Conservation (phyloP, 2,797 vertebrate genomes). For the Benthosema pterotum region DNA sequence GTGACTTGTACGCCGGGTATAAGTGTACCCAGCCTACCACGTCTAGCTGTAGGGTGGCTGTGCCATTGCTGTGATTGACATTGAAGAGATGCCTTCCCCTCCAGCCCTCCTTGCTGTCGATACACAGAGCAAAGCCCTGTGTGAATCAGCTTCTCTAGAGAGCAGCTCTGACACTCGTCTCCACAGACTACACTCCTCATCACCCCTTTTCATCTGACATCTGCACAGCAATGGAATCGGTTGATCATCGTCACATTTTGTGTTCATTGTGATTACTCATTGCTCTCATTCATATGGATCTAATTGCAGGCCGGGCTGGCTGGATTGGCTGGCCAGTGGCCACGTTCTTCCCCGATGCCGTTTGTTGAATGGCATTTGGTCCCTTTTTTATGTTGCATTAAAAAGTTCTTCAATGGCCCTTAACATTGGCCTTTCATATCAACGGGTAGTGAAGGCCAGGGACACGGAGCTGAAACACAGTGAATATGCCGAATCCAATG, state of each 20-base stretch:
- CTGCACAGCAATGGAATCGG: slow-evolving; percentile 14
- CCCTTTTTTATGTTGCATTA: slow-evolving; percentile 1
- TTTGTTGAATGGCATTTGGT: slow-evolving; percentile 32
- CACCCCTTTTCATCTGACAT: slow-evolving; percentile 26
- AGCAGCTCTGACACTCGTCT: slow-evolving; percentile 28
- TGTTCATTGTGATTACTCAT: neutral
- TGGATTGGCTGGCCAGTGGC: too few relatives aligned
- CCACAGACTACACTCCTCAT: slow-evolving; percentile 30
- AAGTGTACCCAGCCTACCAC: neutral
- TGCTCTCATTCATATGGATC: neutral
- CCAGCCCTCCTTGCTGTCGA: slow-evolving; percentile 43
- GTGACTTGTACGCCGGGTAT: too few relatives aligned
- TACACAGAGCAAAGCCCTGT: slow-evolving; percentile 30
- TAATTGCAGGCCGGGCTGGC: neutral
- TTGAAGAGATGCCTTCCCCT: slow-evolving; percentile 34
- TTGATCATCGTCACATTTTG: neutral
- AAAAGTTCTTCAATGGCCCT: neutral
- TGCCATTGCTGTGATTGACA: slow-evolving; percentile 54
- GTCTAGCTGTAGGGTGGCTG: slow-evolving; percentile 18
- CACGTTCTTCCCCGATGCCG: neutral
- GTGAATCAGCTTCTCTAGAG: slow-evolving; percentile 60
- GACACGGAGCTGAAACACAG: neutral
- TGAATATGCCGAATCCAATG: neutral
- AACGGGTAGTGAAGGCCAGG: neutral
- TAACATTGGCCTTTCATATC: slow-evolving; percentile 6